phyloP scores from a whole-genome alignment of 2,797 vertebrate genomes.

The Thripadectes ignobilis region DNA sequence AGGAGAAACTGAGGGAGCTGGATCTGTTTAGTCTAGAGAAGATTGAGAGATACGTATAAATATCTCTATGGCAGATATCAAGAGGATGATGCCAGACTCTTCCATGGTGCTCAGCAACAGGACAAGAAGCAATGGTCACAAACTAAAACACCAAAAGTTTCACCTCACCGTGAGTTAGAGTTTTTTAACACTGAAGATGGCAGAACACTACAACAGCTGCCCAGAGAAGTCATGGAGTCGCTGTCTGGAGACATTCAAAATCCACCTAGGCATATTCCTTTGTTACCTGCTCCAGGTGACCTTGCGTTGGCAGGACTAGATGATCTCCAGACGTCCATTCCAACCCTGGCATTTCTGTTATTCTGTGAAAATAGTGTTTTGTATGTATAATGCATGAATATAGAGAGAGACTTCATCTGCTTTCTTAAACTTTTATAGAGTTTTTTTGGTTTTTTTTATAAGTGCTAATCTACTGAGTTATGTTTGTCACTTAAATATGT shows the following conservation, averaged over 20 bases:
- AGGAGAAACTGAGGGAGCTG: not conserved
- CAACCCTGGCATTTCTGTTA: not conserved
- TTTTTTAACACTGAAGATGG: not conserved
- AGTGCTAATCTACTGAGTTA: not conserved
- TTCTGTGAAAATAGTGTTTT: not conserved
- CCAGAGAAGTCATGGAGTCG: not conserved
- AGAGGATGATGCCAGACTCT: not conserved
- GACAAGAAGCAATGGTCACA: not conserved
- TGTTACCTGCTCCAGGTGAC: not conserved
- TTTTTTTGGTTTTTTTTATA: not conserved
- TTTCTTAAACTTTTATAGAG: not conserved
- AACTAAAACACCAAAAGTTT: not conserved
- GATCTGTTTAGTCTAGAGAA: not conserved
- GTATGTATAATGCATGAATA: not conserved
- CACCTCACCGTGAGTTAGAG: not conserved
- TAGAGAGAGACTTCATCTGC: not conserved
- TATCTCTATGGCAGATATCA: fast-evolving
- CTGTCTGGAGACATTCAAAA: not conserved
- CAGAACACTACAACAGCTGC: not conserved
- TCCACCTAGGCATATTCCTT: fast-evolving
- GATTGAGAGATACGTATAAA: too few relatives aligned
- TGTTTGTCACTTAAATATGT: not conserved
- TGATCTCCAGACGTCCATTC: not conserved
- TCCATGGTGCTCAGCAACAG: fast-evolving
- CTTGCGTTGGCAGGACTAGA: not conserved